Evolutionary conservation across 2,888 invertebrate species (phyloP).

Genomic region (Dorcus parallelipipedus): DNA sequence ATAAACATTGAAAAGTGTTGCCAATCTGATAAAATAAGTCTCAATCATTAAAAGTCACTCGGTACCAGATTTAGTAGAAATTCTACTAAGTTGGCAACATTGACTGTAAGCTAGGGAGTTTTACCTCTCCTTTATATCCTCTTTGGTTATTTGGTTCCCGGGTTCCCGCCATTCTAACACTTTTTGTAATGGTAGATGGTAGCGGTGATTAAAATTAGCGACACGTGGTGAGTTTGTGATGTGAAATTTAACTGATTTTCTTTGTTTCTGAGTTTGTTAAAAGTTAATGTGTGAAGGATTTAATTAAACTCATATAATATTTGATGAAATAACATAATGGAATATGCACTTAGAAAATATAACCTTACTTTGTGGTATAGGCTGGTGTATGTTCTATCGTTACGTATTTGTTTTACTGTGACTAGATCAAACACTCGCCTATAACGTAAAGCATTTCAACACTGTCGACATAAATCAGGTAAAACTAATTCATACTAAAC

Average conservation of each 20-base stretch:
- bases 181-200: constrained; percentile 6
- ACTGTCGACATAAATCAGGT: background rate
- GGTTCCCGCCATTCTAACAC: constrained; percentile 18
- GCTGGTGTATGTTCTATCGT: constrained; percentile 47
- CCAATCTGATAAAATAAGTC: no score
- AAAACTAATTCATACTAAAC: background rate
- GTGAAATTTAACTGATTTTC: background rate
- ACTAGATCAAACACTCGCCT: constrained; percentile 51
- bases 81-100: no score
- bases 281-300: background rate
- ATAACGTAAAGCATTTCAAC: constrained; percentile 31
- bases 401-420: constrained; percentile 39
- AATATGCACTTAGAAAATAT: constrained; percentile 3
- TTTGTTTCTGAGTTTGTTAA: background rate
- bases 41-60: no score
- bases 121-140: no score
- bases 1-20: no score
- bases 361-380: constrained; percentile 34
- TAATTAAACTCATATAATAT: background rate
- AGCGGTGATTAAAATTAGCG: background rate
- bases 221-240: constrained; percentile 13
- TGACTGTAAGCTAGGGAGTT: no score
- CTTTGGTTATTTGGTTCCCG: no score
- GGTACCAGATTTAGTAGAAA: no score
- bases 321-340: background rate